A percentile compares a stretch with the other conserved stretches of the same genome.
phyloP scores from a whole-genome alignment of 2,888 invertebrate genomes.

The Synanthedon formicaeformis region DNA sequence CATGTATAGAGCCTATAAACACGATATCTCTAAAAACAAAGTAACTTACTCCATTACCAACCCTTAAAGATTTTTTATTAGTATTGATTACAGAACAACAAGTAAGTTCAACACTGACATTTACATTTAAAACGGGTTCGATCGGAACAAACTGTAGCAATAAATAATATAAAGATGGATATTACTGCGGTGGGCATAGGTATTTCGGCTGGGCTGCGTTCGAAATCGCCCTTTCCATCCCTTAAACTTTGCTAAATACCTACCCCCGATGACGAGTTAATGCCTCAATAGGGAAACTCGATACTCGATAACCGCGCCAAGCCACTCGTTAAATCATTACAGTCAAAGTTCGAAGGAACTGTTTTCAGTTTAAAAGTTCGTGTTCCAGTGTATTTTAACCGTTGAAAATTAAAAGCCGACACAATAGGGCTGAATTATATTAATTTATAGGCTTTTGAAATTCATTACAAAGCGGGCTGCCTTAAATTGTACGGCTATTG shows the following conservation, averaged over 20 bases:
- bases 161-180: neutral
- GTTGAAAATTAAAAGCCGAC: slow-evolving; percentile 1
- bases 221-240: neutral
- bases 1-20: too few species aligned
- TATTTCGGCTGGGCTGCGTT: neutral
- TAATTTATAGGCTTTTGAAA: neutral
- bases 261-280: slow-evolving; percentile 18
- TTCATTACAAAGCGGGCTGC: neutral
- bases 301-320: slow-evolving; percentile 17
- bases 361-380: slow-evolving; percentile 3
- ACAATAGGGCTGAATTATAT: slow-evolving; percentile 1
- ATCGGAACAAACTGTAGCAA: too few species aligned
- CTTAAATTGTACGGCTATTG: neutral
- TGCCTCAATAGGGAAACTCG: slow-evolving; percentile 9
- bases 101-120: too few species aligned
- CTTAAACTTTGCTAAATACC: slow-evolving; percentile 18
- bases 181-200: neutral
- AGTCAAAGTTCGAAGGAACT: slow-evolving; percentile 9
- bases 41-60: too few species aligned
- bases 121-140: too few species aligned
- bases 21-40: too few species aligned
- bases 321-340: slow-evolving; percentile 17
- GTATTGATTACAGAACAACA: too few species aligned
- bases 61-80: too few species aligned
- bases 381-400: slow-evolving; percentile 1